phyloP scores from a whole-genome alignment of 2,113 vertebrate genomes.

The Campylomormyrus numenius region DNA sequence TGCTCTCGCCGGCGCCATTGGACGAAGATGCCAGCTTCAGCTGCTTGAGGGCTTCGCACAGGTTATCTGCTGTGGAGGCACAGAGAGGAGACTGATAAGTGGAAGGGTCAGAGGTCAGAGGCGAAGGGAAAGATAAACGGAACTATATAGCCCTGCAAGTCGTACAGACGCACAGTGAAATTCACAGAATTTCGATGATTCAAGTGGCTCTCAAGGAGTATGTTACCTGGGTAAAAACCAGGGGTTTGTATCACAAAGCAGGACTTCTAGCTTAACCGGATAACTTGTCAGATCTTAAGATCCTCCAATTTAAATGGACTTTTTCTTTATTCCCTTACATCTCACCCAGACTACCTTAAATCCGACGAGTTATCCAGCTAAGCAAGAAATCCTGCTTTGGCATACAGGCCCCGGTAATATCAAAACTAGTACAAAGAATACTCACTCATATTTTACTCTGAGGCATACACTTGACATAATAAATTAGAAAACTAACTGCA shows the following conservation, averaged over 20 bases:
- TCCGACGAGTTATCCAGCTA: not conserved
- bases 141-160: not conserved
- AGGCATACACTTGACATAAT: not conserved
- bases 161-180: not conserved
- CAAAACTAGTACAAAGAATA: not conserved
- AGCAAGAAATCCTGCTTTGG: not conserved
- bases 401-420: not conserved
- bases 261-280: not conserved
- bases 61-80: slow-evolving; percentile 70
- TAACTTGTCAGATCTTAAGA: not conserved
- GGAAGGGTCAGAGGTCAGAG: not conserved
- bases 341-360: not conserved
- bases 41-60: slow-evolving; percentile 85
- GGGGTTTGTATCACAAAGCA: not conserved
- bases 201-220: not conserved
- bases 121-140: not conserved
- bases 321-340: not conserved
- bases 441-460: not conserved
- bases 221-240: not conserved
- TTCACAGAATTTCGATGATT: not conserved
- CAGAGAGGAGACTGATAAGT: slow-evolving; percentile 11
- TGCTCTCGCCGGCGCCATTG: slow-evolving; percentile 71
- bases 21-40: slow-evolving; percentile 77
- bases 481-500: not conserved
- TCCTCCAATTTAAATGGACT: not conserved